Percentiles rank a stretch among this genome's conserved stretches.
phyloP scores from a whole-genome alignment of 2,113 vertebrate genomes.

The Dicentrarchus labrax region DNA sequence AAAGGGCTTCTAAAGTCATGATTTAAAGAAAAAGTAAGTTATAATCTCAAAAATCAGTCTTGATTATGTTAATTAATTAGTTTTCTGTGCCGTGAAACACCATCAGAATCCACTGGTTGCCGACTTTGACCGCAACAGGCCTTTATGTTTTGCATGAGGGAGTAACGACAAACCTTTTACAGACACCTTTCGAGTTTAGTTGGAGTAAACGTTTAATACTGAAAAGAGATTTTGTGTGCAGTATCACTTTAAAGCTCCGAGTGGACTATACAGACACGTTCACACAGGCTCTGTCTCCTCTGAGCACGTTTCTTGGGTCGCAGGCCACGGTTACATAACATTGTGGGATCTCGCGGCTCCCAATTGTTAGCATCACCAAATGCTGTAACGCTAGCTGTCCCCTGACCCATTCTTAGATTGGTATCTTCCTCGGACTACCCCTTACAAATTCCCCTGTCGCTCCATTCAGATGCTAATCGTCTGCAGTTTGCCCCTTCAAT shows the following conservation, averaged over 20 bases:
- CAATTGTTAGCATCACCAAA: constrained; percentile 54
- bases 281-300: constrained; percentile 21
- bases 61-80: too few species aligned
- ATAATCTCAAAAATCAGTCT: neutral
- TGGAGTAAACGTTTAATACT: neutral
- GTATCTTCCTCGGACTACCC: constrained; percentile 56
- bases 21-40: neutral
- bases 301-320: constrained; percentile 44
- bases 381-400: constrained; percentile 76
- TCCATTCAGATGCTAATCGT: constrained; percentile 78
- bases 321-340: constrained; percentile 48
- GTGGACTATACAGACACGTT: neutral
- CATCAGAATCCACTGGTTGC: neutral
- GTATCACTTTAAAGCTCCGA: constrained; percentile 7
- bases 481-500: constrained; percentile 50
- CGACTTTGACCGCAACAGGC: neutral
- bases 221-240: neutral
- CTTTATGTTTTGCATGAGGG: neutral
- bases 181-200: neutral
- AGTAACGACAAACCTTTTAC: neutral
- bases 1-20: too few species aligned
- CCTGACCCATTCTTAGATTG: constrained; percentile 64
- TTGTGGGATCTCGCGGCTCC: constrained; percentile 35
- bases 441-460: constrained; percentile 39
- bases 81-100: neutral